Base-by-base conservation (phyloP, 2,113 vertebrate species). In the Etia nguti region DNA sequence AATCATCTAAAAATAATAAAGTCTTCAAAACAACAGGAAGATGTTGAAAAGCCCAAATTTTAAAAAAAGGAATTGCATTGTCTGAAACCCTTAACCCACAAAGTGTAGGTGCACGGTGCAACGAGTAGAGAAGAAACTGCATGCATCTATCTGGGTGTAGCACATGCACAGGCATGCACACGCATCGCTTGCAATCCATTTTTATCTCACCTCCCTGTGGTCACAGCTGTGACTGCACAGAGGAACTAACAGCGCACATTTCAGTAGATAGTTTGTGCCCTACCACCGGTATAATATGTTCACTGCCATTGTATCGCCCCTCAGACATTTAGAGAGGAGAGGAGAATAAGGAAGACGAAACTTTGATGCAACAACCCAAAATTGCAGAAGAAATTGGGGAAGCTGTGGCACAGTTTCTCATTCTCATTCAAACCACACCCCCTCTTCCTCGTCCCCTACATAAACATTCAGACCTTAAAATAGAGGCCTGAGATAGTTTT, bases 171-270 rank as follows among this genome's bases (percentile, higher is more conserved):
- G 5, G 54, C 57, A 48, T 55, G 46, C 75, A 43, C 79, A 80
- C 12, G 48, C 73, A 80, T 87, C 5, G 1, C 20, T 57, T 90
- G 75, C 55, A 26, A 85, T 91, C 79, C 88, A 81, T 92, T 87
- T 94, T 88, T 84, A 81, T 90, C 89, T 91, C 91, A 86, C 83
- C 91, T 88, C 91, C 83, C 56, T 93, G 92, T 94, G 92, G 94
- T 95, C 91, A 86, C 95, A 95, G 93, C 92, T 94, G 94, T 84
- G 89, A 91, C 88, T 89, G 90, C 80, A 87, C 31, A 88, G 85
- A 88, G 87, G 88, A 91, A 89, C 80, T 75, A 29, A 36, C 38
- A 18, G 59, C 22, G 4, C 31, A 73, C 15, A 24, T 83, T 31
- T 82, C 16, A 81, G 13, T 15, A 10, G 22, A 12, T 4, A 5